These are phyloP conservation scores for Boloria euphrosyne DNA, from an alignment of 2,888 invertebrate genomes.

Conservation along the genomic window DNA sequence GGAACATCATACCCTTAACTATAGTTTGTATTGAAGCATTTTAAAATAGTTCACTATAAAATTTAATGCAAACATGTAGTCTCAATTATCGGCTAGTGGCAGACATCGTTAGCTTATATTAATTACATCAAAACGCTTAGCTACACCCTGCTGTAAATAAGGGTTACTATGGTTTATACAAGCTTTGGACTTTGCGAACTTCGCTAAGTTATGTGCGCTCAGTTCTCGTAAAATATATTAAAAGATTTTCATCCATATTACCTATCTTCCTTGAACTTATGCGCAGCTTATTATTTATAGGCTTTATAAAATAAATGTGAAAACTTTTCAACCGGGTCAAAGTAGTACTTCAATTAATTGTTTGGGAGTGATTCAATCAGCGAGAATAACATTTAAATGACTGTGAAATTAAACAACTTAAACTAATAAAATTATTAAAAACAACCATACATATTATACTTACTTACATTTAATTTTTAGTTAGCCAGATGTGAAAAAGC, in stretches of 20 bases:
- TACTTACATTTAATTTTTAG: no score
- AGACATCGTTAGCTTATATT: constrained; percentile 10
- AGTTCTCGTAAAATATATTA: neutral
- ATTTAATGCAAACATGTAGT: neutral
- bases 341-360: no score
- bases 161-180: constrained; percentile 10
- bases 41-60: neutral
- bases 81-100: constrained; percentile 13
- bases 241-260: neutral
- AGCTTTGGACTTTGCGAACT: constrained; percentile 13
- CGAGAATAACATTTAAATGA: no score
- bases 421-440: no score
- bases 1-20: no score
- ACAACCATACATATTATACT: no score
- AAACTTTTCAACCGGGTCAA: no score
- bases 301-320: no score
- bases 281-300: neutral
- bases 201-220: neutral
- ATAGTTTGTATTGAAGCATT: neutral
- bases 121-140: constrained; percentile 10
- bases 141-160: constrained; percentile 5
- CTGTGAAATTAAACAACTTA: no score
- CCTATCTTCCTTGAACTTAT: neutral
- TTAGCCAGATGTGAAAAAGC: no score
- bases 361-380: no score